These are phyloP conservation scores for Eulemur rubriventer DNA, from an alignment of 2,797 vertebrate genomes.

Conservation along the genomic window DNA sequence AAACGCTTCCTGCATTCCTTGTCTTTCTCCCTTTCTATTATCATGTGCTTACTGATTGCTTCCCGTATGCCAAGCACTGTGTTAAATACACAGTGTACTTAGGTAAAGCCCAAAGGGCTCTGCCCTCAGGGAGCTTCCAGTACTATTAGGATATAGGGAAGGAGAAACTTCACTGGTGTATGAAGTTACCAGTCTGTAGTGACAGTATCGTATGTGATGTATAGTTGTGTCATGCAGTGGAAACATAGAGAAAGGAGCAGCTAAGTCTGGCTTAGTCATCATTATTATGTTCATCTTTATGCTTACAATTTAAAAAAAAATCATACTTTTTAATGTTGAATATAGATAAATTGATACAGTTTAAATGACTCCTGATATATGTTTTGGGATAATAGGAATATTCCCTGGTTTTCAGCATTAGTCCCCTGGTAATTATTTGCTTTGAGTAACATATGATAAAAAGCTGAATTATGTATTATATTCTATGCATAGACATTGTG, in stretches of 20 bases:
- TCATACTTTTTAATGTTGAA: neutral
- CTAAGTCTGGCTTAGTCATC: neutral
- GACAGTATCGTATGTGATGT: neutral
- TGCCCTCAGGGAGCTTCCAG: neutral
- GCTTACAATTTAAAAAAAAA: neutral
- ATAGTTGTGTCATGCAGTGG: neutral
- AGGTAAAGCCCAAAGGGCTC: neutral
- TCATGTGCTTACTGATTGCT: neutral
- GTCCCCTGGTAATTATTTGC: neutral
- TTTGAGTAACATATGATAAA: neutral
- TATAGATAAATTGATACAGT: neutral
- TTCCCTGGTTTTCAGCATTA: slow-evolving; percentile 20
- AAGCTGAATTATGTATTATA: neutral
- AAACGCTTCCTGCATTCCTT: neutral
- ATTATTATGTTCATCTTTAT: neutral
- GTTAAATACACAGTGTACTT: neutral
- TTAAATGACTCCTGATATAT: neutral
- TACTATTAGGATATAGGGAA: neutral
- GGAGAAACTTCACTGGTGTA: neutral
- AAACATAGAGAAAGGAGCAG: neutral
- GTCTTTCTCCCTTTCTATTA: neutral
- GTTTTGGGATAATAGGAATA: neutral
- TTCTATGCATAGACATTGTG: neutral
- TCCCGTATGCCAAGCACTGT: neutral
- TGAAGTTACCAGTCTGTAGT: neutral